Percentiles rank a stretch among this genome's conserved stretches.
Evolutionary conservation across 2,888 invertebrate species (phyloP).

Genomic region (Cordylochernes scorpioides): DNA sequence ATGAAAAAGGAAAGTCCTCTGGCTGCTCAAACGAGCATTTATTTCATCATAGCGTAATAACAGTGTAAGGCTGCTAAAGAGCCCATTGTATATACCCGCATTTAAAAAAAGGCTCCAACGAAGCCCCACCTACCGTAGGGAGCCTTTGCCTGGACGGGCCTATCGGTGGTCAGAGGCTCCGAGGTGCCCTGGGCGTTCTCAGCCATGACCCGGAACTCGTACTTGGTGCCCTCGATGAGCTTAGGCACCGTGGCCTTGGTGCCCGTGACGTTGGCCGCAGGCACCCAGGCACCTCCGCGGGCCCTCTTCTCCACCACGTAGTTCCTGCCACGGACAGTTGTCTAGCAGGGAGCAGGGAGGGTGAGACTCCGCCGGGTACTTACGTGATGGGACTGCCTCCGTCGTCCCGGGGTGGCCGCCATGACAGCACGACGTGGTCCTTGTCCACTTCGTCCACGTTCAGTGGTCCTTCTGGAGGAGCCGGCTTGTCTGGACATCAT

Average conservation of each 20-base stretch:
- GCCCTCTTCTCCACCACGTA: conserved; percentile 85
- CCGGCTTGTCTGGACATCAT: conserved; percentile 28
- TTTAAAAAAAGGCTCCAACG: too few relatives aligned
- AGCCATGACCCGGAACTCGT: conserved; percentile 80
- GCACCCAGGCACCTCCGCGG: conserved; percentile 86
- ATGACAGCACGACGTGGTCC: conserved; percentile 32
- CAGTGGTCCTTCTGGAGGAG: conserved; percentile 64
- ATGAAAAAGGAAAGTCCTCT: too few relatives aligned
- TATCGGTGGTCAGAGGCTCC: conserved; percentile 32
- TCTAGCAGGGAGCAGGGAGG: neutral
- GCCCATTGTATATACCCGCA: too few relatives aligned
- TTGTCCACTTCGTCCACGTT: conserved; percentile 83
- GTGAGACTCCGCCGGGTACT: neutral
- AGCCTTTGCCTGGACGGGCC: conserved; percentile 8
- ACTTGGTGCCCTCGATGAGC: conserved; percentile 70
- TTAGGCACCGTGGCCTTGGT: conserved; percentile 6
- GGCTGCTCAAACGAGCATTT: too few relatives aligned
- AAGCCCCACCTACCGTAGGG: conserved; percentile 32
- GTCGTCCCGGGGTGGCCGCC: conserved; percentile 52
- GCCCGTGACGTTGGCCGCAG: conserved; percentile 39
- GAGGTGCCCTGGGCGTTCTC: conserved; percentile 84
- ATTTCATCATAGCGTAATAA: too few relatives aligned
- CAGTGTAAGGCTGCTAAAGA: too few relatives aligned
- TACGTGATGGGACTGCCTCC: conserved; percentile 72
- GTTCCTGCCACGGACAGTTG: conserved; percentile 24